These are phyloP conservation scores for Bradysia coprophila DNA, from an alignment of 1,140 invertebrate genomes.

Conservation along the genomic window DNA sequence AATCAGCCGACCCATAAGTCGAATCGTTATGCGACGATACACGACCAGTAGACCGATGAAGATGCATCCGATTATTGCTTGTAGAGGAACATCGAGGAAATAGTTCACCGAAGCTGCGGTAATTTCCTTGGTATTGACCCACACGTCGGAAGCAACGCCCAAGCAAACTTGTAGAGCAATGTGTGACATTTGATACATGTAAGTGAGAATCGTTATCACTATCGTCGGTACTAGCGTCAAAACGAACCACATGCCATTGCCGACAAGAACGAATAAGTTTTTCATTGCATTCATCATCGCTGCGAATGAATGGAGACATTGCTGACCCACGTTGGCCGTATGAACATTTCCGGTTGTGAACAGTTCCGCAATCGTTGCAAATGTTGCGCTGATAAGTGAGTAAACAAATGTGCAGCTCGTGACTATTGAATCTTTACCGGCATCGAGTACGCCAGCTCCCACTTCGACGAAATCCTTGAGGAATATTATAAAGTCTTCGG, in stretches of 20 bases:
- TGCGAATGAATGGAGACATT: not conserved
- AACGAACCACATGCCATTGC: not conserved
- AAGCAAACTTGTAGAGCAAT: not conserved
- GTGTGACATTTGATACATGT: no score
- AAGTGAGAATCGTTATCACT: not conserved
- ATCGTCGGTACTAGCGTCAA: not conserved
- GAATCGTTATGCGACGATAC: no score
- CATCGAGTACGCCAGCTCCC: no score
- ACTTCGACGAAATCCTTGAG: not conserved
- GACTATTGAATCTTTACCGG: not conserved
- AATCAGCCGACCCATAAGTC: no score
- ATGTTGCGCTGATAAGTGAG: not conserved
- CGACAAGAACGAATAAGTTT: not conserved
- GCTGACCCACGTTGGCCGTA: not conserved
- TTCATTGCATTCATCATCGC: not conserved
- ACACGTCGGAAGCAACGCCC: not conserved
- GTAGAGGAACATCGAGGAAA: not conserved
- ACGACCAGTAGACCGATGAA: not conserved
- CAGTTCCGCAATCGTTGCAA: not conserved
- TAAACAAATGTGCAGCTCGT: not conserved
- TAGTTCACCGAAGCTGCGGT: not conserved
- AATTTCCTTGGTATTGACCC: not conserved
- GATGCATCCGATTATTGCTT: not conserved
- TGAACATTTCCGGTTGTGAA: not conserved
- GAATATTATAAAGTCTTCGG: not conserved